Conservation (phyloP, 2,797 vertebrate genomes). For the Phataginus tricuspis region DNA sequence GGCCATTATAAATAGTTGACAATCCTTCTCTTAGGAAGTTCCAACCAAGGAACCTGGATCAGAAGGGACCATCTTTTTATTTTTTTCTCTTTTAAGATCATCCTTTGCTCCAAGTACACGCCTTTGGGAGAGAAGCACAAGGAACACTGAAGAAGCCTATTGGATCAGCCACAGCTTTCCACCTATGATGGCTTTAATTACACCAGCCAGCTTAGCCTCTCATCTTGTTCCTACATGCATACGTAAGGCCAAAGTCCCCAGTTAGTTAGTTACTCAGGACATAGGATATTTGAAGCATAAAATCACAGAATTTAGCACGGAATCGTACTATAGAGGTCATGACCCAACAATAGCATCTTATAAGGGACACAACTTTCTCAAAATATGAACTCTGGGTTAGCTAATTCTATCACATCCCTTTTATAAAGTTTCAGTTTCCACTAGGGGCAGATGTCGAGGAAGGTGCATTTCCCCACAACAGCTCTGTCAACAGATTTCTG, state of each 20-base stretch:
- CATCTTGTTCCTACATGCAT: background rate
- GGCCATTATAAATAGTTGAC: background rate
- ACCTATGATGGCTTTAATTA: background rate
- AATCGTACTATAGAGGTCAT: background rate
- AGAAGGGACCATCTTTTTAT: background rate
- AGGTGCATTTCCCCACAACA: conserved; percentile 26
- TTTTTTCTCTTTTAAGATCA: background rate
- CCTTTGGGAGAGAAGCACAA: background rate
- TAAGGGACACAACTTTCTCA: background rate
- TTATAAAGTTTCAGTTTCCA: background rate
- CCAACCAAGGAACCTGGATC: background rate
- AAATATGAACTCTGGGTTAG: background rate
- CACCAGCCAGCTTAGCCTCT: background rate
- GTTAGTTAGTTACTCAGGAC: background rate
- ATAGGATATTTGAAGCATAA: background rate
- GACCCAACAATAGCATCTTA: background rate
- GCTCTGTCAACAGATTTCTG: conserved; percentile 65
- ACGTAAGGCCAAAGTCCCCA: background rate
- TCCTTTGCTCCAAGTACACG: background rate
- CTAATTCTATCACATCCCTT: background rate
- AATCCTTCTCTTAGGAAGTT: background rate
- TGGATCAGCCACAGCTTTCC: background rate
- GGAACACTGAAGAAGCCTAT: background rate
- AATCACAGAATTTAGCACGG: background rate
- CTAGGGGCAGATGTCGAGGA: background rate